Evolutionary conservation across 2,888 invertebrate species (phyloP).

Genomic region (Suillia variegata): DNA sequence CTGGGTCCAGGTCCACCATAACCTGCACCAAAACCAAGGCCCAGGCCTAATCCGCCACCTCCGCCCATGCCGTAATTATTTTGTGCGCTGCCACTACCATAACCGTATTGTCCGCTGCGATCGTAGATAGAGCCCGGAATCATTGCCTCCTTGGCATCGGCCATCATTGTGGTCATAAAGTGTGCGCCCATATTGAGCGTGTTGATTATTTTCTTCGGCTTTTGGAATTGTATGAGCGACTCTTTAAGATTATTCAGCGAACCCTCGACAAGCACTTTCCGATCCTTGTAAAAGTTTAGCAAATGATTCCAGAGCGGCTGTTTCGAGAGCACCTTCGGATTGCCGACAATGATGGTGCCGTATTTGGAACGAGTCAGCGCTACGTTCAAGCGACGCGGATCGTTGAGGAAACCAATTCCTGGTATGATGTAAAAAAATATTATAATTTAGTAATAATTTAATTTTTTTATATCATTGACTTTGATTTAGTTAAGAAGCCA

Average conservation of each 20-base stretch:
- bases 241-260: constrained; percentile 96
- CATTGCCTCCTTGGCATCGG: constrained; percentile 93
- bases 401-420: constrained; percentile 93
- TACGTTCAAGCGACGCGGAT: constrained; percentile 96
- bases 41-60: constrained; percentile 28
- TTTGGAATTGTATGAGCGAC: constrained; percentile 94
- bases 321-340: constrained; percentile 97
- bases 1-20: constrained; percentile 19
- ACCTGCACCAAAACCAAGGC: constrained; percentile 21
- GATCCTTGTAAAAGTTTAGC: constrained; percentile 95
- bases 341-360: constrained; percentile 97
- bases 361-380: constrained; percentile 97
- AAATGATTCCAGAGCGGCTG: constrained; percentile 99
- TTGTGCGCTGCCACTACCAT: constrained; percentile 21
- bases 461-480: background rate
- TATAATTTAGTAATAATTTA: background rate
- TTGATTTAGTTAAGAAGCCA: no score
- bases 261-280: constrained; percentile 91
- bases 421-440: background rate
- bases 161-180: constrained; percentile 97
- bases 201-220: constrained; percentile 94
- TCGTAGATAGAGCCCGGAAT: constrained; percentile 94
- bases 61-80: constrained; percentile 29
- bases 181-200: constrained; percentile 94
- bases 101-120: constrained; percentile 65